Percentiles rank a stretch among this genome's conserved stretches.
phyloP scores from a whole-genome alignment of 2,113 vertebrate genomes.

The Calcarius ornatus region DNA sequence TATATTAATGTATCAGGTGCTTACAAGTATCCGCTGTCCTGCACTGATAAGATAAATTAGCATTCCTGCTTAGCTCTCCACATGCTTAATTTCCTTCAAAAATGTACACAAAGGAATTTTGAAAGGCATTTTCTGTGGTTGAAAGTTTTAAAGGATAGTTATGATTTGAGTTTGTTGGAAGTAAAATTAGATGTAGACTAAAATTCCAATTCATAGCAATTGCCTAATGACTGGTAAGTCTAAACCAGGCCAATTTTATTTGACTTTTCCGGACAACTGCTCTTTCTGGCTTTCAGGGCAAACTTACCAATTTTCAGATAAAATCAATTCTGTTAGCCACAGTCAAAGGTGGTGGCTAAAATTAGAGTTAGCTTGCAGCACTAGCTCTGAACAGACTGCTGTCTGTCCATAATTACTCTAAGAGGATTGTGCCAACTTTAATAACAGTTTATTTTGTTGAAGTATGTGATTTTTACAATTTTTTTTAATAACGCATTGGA shows the following conservation, averaged over 20 bases:
- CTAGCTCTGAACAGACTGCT: not conserved
- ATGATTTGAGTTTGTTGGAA: not conserved
- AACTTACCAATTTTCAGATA: conserved; percentile 28
- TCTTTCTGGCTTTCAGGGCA: not conserved
- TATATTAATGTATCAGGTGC: not conserved
- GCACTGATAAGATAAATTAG: not conserved
- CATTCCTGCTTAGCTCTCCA: not conserved
- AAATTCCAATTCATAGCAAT: not conserved
- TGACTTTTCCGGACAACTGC: conserved; percentile 1
- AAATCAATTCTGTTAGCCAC: conserved; percentile 2
- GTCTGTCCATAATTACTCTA: not conserved
- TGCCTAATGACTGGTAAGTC: not conserved
- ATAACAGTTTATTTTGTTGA: conserved; percentile 8
- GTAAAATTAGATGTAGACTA: not conserved
- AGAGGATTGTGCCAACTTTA: conserved; percentile 5
- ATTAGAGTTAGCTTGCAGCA: not conserved
- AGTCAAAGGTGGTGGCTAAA: not conserved
- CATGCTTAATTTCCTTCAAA: not conserved
- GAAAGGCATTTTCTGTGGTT: not conserved
- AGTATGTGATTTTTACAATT: not conserved
- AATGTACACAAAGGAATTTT: not conserved
- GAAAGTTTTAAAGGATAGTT: not conserved
- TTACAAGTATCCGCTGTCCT: not conserved
- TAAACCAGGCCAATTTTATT: not conserved
- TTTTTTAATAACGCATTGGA: not conserved